These are phyloP conservation scores for Paramuricea clavata DNA, from an alignment of 92 coral and sea anemone genomes.

Conservation along the genomic window DNA sequence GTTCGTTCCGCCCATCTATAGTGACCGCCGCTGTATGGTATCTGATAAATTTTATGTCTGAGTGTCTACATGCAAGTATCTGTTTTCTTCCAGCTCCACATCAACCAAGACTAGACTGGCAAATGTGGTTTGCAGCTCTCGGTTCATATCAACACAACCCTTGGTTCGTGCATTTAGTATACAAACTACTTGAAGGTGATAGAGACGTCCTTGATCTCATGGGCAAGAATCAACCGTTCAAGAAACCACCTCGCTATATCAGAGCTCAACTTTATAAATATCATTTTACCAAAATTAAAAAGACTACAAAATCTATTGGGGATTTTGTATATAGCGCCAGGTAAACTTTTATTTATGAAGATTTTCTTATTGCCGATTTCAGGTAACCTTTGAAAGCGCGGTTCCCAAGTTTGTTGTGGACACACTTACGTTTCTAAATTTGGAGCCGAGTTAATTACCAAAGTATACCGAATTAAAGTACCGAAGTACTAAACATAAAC, in stretches of 20 bases:
- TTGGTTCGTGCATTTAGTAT: constrained; percentile 93
- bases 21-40: no score
- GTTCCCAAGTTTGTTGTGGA: no score
- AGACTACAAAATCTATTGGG: constrained; percentile 65
- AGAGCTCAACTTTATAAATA: constrained; percentile 85
- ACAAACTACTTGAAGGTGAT: constrained; percentile 82
- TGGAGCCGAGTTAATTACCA: no score
- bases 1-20: no score
- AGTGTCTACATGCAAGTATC: no score
- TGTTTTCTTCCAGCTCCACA: constrained; percentile 96
- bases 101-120: constrained; percentile 99
- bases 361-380: no score
- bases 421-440: no score
- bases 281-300: constrained; percentile 79
- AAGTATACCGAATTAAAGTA: no score
- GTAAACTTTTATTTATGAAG: constrained; percentile 40
- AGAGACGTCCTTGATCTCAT: constrained; percentile 86
- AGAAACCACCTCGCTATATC: constrained; percentile 81
- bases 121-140: constrained; percentile 98
- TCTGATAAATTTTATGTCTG: no score
- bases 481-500: no score
- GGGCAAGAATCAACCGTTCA: constrained; percentile 83
- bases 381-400: no score
- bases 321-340: constrained; percentile 73
- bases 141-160: constrained; percentile 93